phyloP scores from a whole-genome alignment of 2,888 invertebrate species.

The Antitype chi region DNA sequence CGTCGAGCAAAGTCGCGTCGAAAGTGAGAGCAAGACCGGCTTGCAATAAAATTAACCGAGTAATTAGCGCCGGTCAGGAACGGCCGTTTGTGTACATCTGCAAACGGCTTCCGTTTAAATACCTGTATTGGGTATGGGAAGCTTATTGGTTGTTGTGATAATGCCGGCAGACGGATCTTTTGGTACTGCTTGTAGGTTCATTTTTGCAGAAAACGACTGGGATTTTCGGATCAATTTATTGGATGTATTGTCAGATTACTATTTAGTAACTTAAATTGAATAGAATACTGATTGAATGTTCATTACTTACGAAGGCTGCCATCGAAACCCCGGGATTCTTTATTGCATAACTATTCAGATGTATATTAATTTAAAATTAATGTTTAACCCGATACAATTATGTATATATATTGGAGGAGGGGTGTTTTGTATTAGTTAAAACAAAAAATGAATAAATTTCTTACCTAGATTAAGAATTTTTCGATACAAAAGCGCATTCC shows the following conservation, averaged over 20 bases:
- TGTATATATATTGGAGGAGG: too few relatives aligned
- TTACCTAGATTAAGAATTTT: too few relatives aligned
- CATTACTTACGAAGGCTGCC: neutral
- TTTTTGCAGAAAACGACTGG: neutral
- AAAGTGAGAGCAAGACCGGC: constrained; percentile 73
- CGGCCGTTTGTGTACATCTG: constrained; percentile 65
- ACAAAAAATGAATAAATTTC: too few relatives aligned
- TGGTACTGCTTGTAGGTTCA: neutral
- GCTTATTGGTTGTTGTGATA: constrained; percentile 3
- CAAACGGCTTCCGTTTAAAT: constrained; percentile 52
- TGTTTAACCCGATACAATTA: too few relatives aligned
- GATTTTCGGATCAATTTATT: neutral
- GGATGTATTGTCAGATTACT: neutral
- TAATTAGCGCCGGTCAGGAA: constrained; percentile 73
- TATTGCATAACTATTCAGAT: too few relatives aligned
- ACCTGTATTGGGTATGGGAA: constrained; percentile 1
- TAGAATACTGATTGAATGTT: neutral
- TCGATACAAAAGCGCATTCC: too few relatives aligned
- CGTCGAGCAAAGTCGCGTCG: constrained; percentile 48
- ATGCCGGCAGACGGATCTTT: neutral
- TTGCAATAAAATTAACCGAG: constrained; percentile 70
- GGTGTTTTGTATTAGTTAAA: too few relatives aligned
- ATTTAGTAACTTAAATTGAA: neutral
- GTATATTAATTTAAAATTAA: too few relatives aligned
- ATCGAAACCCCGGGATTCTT: too few relatives aligned